These are phyloP conservation scores for Neoaliturus tenellus DNA, from an alignment of 2,888 invertebrate genomes.

Conservation along the genomic window DNA sequence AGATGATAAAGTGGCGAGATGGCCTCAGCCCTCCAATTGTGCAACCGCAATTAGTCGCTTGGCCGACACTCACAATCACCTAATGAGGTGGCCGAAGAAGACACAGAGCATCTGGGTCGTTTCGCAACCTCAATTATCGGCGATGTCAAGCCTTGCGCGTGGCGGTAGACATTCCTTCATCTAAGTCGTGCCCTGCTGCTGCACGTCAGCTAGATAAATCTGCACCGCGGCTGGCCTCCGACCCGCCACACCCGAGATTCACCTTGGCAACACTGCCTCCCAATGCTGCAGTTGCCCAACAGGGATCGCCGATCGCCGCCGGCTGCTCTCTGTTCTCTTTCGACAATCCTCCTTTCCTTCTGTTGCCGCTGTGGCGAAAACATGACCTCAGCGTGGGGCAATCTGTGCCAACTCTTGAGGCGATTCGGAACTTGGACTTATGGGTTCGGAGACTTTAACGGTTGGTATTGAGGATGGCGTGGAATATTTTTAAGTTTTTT, in stretches of 20 bases:
- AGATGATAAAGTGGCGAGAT: too few relatives aligned
- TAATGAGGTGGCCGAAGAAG: background rate
- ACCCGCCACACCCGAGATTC: constrained; percentile 43
- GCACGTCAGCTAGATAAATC: constrained; percentile 43
- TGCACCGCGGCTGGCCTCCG: background rate
- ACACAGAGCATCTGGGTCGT: background rate
- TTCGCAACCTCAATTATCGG: constrained; percentile 16
- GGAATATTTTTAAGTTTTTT: too few relatives aligned
- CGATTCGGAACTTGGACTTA: too few relatives aligned
- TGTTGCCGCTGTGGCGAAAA: background rate
- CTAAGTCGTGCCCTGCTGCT: constrained; percentile 44
- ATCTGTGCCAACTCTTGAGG: background rate
- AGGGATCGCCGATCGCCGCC: background rate
- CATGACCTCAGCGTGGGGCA: background rate
- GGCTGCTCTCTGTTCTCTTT: constrained; percentile 15
- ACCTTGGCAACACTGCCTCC: constrained; percentile 7
- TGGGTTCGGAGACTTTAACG: too few relatives aligned
- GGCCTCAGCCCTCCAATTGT: too few relatives aligned
- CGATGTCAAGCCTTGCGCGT: constrained; percentile 5
- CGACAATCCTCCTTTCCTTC: constrained; percentile 40
- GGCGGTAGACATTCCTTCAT: constrained; percentile 39
- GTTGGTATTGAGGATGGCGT: too few relatives aligned
- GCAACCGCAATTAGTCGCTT: too few relatives aligned
- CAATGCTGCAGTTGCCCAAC: background rate
- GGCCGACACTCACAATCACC: too few relatives aligned